These are phyloP conservation scores for Ophraella communa DNA, from an alignment of 2,888 invertebrate genomes.

Conservation along the genomic window DNA sequence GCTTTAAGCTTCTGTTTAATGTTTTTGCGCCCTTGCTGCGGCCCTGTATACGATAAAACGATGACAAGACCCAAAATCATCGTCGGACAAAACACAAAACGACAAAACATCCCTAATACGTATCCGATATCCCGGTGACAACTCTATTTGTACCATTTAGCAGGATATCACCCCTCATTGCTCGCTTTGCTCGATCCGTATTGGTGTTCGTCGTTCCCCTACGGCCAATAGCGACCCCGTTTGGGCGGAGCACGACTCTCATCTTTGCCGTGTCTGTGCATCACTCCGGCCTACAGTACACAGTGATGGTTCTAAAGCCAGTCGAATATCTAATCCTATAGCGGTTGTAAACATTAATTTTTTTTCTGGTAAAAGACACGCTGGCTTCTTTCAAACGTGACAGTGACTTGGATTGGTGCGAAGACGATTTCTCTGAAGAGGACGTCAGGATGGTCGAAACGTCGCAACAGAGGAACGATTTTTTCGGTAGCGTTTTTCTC, in stretches of 20 bases:
- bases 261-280: too few relatives aligned
- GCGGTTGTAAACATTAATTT: too few relatives aligned
- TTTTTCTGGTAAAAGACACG: too few relatives aligned
- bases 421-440: conserved; percentile 49
- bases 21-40: not conserved
- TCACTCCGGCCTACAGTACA: too few relatives aligned
- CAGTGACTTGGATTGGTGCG: conserved; percentile 56
- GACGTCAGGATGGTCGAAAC: conserved; percentile 58
- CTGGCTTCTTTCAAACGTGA: conserved; percentile 58
- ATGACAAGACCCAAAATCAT: conserved; percentile 29
- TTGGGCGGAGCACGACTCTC: conserved; percentile 39
- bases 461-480: conserved; percentile 48
- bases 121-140: conserved; percentile 56
- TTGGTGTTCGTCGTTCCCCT: conserved; percentile 40
- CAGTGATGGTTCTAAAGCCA: conserved; percentile 31
- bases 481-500: conserved; percentile 52
- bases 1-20: too few relatives aligned
- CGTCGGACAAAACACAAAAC: conserved; percentile 39
- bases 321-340: too few relatives aligned
- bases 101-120: conserved; percentile 48
- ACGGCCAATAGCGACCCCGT: conserved; percentile 38
- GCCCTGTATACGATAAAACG: conserved; percentile 12
- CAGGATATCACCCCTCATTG: conserved; percentile 30
- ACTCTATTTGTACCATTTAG: conserved; percentile 55
- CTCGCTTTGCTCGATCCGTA: conserved; percentile 19